phyloP scores from a whole-genome alignment of 2,888 invertebrate species.

The Poecilobothrus nobilitatus region DNA sequence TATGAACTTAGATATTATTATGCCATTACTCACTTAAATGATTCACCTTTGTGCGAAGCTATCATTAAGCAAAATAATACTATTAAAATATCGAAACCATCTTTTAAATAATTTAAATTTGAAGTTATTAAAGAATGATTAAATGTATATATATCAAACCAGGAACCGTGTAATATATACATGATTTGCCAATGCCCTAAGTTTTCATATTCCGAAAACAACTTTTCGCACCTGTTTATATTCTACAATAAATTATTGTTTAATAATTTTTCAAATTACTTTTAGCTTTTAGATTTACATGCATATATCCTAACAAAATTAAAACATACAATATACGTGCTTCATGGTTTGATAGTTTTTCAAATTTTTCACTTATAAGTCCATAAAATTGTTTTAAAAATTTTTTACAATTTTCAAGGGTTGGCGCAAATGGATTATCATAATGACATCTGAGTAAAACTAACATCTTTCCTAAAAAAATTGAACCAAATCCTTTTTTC shows the following conservation, averaged over 20 bases:
- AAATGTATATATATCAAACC: slow-evolving; percentile 27
- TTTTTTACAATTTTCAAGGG: slow-evolving; percentile 25
- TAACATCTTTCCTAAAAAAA: slow-evolving; percentile 30
- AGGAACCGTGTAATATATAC: slow-evolving; percentile 30
- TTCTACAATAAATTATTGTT: slow-evolving; percentile 20
- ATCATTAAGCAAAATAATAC: slow-evolving; percentile 31
- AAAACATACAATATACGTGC: slow-evolving; percentile 29
- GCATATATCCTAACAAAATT: slow-evolving; percentile 33
- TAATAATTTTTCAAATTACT: no score
- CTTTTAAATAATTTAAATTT: slow-evolving; percentile 20
- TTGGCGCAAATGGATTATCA: slow-evolving; percentile 25
- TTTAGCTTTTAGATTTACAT: neutral
- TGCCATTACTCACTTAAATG: slow-evolving; percentile 26
- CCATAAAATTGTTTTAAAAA: slow-evolving; percentile 32
- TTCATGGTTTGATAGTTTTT: slow-evolving; percentile 22
- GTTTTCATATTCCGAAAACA: slow-evolving; percentile 23
- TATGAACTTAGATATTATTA: no score
- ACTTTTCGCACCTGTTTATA: slow-evolving; percentile 26
- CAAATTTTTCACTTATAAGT: slow-evolving; percentile 25
- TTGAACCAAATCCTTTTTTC: slow-evolving; percentile 26
- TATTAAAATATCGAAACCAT: slow-evolving; percentile 28
- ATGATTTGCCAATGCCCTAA: slow-evolving; percentile 28
- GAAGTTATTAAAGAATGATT: slow-evolving; percentile 19
- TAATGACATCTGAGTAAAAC: slow-evolving; percentile 26
- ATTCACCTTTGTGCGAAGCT: slow-evolving; percentile 23